Evolutionary conservation across 2,888 invertebrate species (phyloP), one percentile per base, ranked within the genome.

Genomic region (Coecobrya sp.): DNA sequence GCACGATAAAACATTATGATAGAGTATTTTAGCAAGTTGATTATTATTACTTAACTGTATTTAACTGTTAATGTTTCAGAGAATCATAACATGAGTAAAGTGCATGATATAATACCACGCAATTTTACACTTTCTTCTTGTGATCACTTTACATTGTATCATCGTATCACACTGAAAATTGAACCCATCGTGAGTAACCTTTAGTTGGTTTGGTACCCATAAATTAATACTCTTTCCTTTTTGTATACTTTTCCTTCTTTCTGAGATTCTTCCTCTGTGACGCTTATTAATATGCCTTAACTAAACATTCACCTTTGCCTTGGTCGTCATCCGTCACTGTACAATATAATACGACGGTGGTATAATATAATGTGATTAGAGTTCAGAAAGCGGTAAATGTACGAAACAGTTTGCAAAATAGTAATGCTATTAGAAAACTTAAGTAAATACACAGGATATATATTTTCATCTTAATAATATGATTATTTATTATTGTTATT

Each of bases 391-490:
- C 84, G 84, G 84, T 84, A 84, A 84, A 65, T 65, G 16, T 65
- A 84, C 65, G 65, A 84, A 84, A 42, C 62, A 84, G 45, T 19
- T 82, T 62, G 62, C n/a, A n/a, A 10, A 73, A 36, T 84, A 68
- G 25, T 89, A 90, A 85, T 90, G 76, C 49, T 76, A 90, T 90
- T 90, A 85, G 89, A 45, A 55, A 82, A 55, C 42, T 42, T 55
- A 84, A 73, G 42, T 16, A 42, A 90, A 79, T n/a, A n/a, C 73
- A 76, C 49, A 79, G 49, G 52, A 55, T 55, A 81, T 10, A 81
- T 81, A 19, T 49, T 68, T 81, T 59, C 55, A 52, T 45, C 45
- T 1, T 22, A 70, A 70, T 70, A 70, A 70, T 49, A 65, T 62
- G 62, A 84, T 84, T 45, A 45, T 84, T 62, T 62, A 45, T 84